A percentile compares a stretch with the other conserved stretches of the same genome.
Conservation (phyloP, 2,888 invertebrate species). For the Emmelina monodactyla region DNA sequence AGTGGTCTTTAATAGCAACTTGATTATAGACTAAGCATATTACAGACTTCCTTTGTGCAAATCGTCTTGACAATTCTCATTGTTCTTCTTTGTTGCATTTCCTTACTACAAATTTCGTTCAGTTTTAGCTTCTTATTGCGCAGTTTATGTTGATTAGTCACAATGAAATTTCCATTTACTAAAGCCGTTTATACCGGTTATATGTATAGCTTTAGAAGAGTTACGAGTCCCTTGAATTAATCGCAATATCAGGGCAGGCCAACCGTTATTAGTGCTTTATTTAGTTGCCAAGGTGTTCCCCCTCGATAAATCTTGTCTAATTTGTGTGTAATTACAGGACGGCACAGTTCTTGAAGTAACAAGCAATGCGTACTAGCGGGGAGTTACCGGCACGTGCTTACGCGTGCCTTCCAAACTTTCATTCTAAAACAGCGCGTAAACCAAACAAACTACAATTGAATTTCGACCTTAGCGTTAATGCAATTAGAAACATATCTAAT, state of each 20-base stretch:
- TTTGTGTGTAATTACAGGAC: constrained; percentile 66
- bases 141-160: too few relatives aligned
- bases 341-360: constrained; percentile 58
- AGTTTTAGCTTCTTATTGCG: too few relatives aligned
- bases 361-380: constrained; percentile 63
- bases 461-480: neutral
- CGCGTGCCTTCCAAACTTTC: constrained; percentile 31
- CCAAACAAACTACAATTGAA: constrained; percentile 1
- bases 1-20: constrained; percentile 20
- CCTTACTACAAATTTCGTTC: too few relatives aligned
- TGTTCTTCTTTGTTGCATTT: too few relatives aligned
- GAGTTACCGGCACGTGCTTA: constrained; percentile 58
- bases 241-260: constrained; percentile 58
- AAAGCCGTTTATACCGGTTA: neutral
- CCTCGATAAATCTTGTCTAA: constrained; percentile 67
- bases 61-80: too few relatives aligned
- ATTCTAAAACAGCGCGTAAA: neutral
- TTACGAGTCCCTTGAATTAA: constrained; percentile 39
- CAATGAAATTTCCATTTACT: neutral
- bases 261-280: constrained; percentile 61
- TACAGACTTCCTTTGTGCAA: too few relatives aligned
- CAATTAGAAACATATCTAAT: too few relatives aligned
- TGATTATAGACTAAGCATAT: neutral
- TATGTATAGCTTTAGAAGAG: constrained; percentile 18
- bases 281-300: constrained; percentile 65